Conservation (phyloP, 2,113 vertebrate genomes). For the Pachyramphus minor region DNA sequence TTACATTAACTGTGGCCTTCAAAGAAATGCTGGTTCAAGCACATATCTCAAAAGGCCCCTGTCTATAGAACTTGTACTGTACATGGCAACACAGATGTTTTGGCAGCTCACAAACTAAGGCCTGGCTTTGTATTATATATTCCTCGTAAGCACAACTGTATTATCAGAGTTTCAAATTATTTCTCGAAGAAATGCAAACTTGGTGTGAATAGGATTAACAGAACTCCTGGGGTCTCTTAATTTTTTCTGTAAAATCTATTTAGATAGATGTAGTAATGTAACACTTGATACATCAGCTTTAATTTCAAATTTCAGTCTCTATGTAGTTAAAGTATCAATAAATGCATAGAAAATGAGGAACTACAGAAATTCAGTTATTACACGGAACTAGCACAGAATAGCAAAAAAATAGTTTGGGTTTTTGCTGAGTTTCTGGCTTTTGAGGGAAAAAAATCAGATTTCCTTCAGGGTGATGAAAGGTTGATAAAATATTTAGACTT, state of each 20-base stretch:
- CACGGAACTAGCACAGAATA: neutral
- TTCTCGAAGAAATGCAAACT: neutral
- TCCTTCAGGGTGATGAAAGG: slow-evolving; percentile 39
- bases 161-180: neutral
- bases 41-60: neutral
- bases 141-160: neutral
- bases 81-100: neutral
- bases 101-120: neutral
- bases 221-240: neutral
- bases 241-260: neutral
- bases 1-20: neutral
- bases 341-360: neutral
- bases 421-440: neutral
- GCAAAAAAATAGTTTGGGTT: neutral
- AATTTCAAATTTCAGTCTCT: neutral
- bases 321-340: neutral
- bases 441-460: neutral
- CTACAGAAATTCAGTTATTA: neutral
- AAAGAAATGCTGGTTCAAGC: neutral
- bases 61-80: neutral
- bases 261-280: neutral
- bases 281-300: neutral
- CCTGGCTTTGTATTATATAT: neutral
- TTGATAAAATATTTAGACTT: slow-evolving; percentile 54
- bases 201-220: neutral